phyloP scores from a whole-genome alignment of 30 jellyfish, hydroid and myxozoan genomes.

The Sanderia malayensis region DNA sequence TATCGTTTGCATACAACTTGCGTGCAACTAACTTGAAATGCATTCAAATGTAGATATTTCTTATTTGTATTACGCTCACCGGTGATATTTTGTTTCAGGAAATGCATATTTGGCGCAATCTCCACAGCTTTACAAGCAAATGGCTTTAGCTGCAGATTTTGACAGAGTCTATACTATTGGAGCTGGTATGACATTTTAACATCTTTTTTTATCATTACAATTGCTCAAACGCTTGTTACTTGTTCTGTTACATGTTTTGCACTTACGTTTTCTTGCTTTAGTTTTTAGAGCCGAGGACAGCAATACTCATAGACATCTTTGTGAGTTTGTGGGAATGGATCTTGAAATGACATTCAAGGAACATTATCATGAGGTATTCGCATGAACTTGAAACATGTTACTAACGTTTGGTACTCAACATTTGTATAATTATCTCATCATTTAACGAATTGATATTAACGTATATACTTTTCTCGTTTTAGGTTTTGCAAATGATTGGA shows the following conservation, averaged over 20 bases:
- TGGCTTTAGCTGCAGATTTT: constrained; percentile 97
- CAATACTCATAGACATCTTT: constrained; percentile 98
- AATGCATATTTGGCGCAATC: constrained; percentile 99
- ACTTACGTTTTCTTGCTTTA: constrained; percentile 1
- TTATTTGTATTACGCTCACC: too few species aligned
- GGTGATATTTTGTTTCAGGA: constrained; percentile 69
- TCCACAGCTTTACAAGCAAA: constrained; percentile 99
- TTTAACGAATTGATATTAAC: too few species aligned
- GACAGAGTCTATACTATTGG: constrained; percentile 98
- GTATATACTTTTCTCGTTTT: neutral
- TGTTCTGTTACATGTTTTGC: too few species aligned
- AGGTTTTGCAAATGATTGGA: constrained; percentile 95
- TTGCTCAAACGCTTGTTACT: too few species aligned
- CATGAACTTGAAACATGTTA: too few species aligned
- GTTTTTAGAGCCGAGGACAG: constrained; percentile 99
- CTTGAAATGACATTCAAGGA: constrained; percentile 98
- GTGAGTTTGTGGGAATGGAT: constrained; percentile 99
- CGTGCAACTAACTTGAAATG: too few species aligned
- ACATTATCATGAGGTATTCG: constrained; percentile 99
- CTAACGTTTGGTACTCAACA: too few species aligned
- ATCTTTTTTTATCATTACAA: too few species aligned
- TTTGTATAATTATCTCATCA: too few species aligned
- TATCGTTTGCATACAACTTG: too few species aligned
- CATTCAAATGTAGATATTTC: too few species aligned
- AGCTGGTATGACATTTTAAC: too few species aligned